Base-by-base conservation (phyloP, 2,797 vertebrate genomes). In the Lutra lutra region DNA sequence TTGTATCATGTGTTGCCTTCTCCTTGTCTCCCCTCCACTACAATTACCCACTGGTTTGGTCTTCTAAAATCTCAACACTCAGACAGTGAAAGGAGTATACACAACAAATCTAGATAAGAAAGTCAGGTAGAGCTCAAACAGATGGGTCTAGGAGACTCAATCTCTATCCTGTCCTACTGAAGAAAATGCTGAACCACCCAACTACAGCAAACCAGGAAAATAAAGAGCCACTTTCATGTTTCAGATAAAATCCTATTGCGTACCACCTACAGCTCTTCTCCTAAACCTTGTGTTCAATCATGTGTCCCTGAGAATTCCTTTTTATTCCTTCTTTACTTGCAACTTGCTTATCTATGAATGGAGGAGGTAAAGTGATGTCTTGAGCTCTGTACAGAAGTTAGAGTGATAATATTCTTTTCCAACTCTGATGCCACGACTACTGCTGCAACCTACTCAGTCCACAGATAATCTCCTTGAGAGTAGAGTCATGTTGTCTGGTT, bases 391-490 rank as follows among this genome's bases (percentile, higher is more conserved):
- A 40, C 73, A 18, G 73, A 66, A 6, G 51, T 79, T 85, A 79
- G 58, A 32, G 15, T 27, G 6, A 35, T 54, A n/a, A 48, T 83
- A 72, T 32, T 17, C 29, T 43, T 96, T 90, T 78, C 15, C 56
- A 54, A 35, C 5, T 15, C 23, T 80, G 9, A 79, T 27, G 23
- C 70, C 15, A 14, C 20, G 54, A 73, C 54, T 70, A 15, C 21
- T 77, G 54, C n/a, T 40, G 6, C 14, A 88, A 72, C 21, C 20
- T 48, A 91, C 60, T 90, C 46, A 68, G 29, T 21, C 40, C 73
- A 86, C 72, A 93, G 72, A 95, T 73, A 89, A 78, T 48, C 83
- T 95, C 46, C 56, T 97, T 80, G 35, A 82, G 56, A 98, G 43
- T 8, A 68, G 64, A 97, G 23, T 93, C 89, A 96, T 18, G 14